phyloP scores from a whole-genome alignment of 2,113 vertebrate genomes.

The Parotia lawesii region DNA sequence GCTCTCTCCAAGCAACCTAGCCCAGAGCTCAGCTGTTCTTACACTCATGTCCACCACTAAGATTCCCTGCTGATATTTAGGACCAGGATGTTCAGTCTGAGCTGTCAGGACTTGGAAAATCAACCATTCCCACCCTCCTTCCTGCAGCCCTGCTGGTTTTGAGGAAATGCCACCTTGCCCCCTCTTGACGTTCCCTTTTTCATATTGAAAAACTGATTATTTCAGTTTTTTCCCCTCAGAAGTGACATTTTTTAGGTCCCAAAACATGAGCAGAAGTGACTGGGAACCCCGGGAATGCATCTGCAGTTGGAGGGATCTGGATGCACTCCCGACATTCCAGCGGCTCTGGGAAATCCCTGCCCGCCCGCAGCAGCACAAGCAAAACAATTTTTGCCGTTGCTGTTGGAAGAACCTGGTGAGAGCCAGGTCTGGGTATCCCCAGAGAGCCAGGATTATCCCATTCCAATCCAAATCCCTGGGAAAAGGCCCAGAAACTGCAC shows the following conservation, averaged over 20 bases:
- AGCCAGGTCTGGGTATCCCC: not conserved
- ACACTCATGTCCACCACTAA: not conserved
- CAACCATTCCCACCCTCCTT: not conserved
- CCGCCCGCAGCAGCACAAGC: not conserved
- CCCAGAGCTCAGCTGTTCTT: not conserved
- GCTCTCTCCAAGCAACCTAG: not conserved
- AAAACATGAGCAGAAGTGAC: not conserved
- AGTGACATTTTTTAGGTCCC: not conserved
- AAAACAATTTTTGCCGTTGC: not conserved
- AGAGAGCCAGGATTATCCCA: not conserved
- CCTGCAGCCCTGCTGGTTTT: not conserved
- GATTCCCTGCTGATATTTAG: not conserved
- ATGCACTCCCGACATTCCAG: not conserved
- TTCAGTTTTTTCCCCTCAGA: not conserved
- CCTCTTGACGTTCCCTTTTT: not conserved
- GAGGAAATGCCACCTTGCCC: not conserved
- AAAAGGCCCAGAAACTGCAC: not conserved
- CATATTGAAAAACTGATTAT: not conserved
- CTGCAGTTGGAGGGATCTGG: not conserved
- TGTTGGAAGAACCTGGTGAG: not conserved
- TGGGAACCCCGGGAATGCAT: not conserved
- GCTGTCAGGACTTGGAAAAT: not conserved
- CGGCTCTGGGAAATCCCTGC: not conserved
- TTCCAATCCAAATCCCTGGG: not conserved
- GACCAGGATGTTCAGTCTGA: not conserved